Conservation (phyloP, 2,888 invertebrate genomes). For the Xanthorhoe designata region DNA sequence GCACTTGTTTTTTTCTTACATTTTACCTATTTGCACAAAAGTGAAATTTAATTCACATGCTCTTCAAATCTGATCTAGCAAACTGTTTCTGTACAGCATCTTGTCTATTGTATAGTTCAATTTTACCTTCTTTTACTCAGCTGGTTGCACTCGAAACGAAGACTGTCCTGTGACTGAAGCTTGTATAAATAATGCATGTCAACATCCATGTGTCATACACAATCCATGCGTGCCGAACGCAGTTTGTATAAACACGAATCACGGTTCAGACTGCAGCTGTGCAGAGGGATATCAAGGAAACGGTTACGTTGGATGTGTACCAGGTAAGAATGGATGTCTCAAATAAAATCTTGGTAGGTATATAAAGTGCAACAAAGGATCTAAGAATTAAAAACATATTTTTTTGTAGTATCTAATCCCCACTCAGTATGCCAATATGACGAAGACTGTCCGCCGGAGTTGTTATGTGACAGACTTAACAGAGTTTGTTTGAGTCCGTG, state of each 20-base stretch:
- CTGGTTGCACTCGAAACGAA: conserved; percentile 94
- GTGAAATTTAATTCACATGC: background rate
- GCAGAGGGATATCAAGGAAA: conserved; percentile 95
- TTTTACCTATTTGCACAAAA: background rate
- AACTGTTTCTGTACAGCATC: conserved; percentile 10
- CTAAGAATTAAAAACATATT: conserved; percentile 10
- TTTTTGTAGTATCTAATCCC: conserved; percentile 60
- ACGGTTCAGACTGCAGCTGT: conserved; percentile 94
- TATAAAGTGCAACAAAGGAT: background rate
- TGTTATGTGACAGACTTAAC: conserved; percentile 93
- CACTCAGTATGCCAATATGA: conserved; percentile 93
- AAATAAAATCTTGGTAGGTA: background rate
- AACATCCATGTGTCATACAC: conserved; percentile 93
- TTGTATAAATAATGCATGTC: conserved; percentile 94
- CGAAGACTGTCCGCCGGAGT: conserved; percentile 95
- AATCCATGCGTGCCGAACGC: conserved; percentile 94
- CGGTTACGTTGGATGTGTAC: conserved; percentile 92
- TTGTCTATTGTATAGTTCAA: conserved; percentile 46
- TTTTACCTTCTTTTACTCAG: conserved; percentile 83
- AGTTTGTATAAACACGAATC: conserved; percentile 94
- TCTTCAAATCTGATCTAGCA: background rate
- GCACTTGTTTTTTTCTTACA: background rate
- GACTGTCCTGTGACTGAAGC: conserved; percentile 95
- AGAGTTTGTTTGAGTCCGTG: conserved; percentile 94
- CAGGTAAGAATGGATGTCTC: conserved; percentile 85